A percentile compares a stretch with the other conserved stretches of the same genome.
phyloP scores from a whole-genome alignment of 2,113 vertebrate species.

The Alethe castanea region DNA sequence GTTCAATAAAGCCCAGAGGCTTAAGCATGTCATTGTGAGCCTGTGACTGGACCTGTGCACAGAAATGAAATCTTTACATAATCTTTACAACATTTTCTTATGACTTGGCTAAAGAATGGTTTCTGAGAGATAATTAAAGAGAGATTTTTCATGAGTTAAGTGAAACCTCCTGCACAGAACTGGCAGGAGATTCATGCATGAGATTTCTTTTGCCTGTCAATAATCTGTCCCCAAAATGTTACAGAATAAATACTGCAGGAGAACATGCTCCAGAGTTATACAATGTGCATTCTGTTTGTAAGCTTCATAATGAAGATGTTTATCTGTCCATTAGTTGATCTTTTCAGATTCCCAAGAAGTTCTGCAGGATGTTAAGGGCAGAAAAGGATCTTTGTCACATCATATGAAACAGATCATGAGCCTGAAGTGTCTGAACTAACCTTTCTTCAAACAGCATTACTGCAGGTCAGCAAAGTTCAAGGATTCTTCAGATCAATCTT shows the following conservation, averaged over 20 bases:
- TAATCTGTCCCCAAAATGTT: not conserved
- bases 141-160: not conserved
- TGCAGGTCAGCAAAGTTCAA: slow-evolving; percentile 35
- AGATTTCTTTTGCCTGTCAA: not conserved
- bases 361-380: not conserved
- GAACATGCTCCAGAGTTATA: rapidly evolving
- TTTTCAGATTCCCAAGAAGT: not conserved
- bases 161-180: not conserved
- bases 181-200: not conserved
- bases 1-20: not conserved
- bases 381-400: slow-evolving; percentile 2
- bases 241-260: not conserved
- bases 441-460: not conserved
- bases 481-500: not conserved
- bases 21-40: not conserved
- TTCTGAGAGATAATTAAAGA: not conserved
- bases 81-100: not conserved
- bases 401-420: not conserved
- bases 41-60: not conserved
- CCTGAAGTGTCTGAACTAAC: not conserved
- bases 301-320: not conserved
- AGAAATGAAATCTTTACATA: not conserved
- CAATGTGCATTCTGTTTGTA: not conserved
- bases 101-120: not conserved
- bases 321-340: not conserved